These are phyloP conservation scores for Apodemia duryi DNA, from an alignment of 2,888 invertebrate genomes.

Conservation along the genomic window DNA sequence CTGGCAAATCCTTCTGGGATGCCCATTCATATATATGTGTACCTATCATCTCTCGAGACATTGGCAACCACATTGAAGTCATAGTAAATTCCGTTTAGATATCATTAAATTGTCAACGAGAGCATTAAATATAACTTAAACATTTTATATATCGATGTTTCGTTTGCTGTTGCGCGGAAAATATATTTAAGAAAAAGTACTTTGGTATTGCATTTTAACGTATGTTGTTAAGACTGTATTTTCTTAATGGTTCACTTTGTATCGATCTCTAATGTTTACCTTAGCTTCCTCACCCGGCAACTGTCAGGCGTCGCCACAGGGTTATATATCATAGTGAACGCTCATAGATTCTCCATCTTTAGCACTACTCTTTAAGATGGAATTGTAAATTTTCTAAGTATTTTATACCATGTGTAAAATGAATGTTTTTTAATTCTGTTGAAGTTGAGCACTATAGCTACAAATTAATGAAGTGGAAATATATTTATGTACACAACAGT, in stretches of 20 bases:
- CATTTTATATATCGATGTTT: constrained; percentile 61
- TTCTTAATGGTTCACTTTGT: constrained; percentile 47
- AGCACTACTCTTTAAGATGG: constrained; percentile 52
- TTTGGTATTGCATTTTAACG: constrained; percentile 72
- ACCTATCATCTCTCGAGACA: constrained; percentile 8
- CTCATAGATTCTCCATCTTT: constrained; percentile 43
- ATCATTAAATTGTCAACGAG: constrained; percentile 58
- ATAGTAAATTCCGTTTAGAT: constrained; percentile 47
- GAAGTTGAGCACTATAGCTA: constrained; percentile 49
- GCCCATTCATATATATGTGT: not conserved
- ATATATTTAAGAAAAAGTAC: constrained; percentile 71
- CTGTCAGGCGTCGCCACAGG: constrained; percentile 31
- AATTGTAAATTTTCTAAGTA: constrained; percentile 77
- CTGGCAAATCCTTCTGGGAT: constrained; percentile 7
- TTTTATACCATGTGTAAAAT: constrained; percentile 75
- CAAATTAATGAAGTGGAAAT: constrained; percentile 34
- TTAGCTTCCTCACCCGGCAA: constrained; percentile 35
- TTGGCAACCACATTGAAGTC: constrained; percentile 21
- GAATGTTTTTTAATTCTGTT: constrained; percentile 60
- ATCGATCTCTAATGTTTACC: constrained; percentile 45
- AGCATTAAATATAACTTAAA: constrained; percentile 57
- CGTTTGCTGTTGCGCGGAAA: constrained; percentile 64
- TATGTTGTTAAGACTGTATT: constrained; percentile 61
- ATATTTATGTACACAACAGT: constrained; percentile 43
- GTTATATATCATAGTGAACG: constrained; percentile 34